A percentile compares a stretch with the other conserved stretches of the same genome.
phyloP scores from a whole-genome alignment of 2,888 invertebrate genomes.

The Macrophya annulata region DNA sequence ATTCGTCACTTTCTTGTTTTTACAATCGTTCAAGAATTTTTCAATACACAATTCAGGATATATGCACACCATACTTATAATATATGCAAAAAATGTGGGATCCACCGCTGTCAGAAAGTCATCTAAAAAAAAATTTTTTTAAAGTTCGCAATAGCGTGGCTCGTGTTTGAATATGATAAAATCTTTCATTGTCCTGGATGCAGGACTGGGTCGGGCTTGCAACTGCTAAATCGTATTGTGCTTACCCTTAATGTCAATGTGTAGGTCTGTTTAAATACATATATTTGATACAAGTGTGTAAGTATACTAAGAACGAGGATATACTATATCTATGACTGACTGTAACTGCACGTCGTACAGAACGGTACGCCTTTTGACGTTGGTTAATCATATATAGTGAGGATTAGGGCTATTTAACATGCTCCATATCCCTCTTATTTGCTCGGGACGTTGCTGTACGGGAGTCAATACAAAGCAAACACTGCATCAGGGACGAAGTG shows the following conservation, averaged over 20 bases:
- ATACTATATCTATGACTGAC: constrained; percentile 5
- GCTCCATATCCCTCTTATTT: constrained; percentile 60
- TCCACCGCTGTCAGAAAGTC: constrained; percentile 6
- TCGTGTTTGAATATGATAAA: constrained; percentile 54
- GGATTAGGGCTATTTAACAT: constrained; percentile 60
- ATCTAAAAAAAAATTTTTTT: constrained; percentile 19
- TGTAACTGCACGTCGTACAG: constrained; percentile 8
- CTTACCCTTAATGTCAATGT: not conserved
- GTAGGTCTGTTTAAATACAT: not conserved
- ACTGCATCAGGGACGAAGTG: constrained; percentile 56
- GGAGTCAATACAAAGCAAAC: constrained; percentile 63
- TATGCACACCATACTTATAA: not conserved
- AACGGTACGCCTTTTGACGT: constrained; percentile 56
- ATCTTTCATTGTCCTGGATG: constrained; percentile 30
- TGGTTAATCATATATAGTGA: constrained; percentile 57
- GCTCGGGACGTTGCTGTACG: constrained; percentile 58
- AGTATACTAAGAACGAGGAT: not conserved
- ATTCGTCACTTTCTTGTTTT: not conserved
- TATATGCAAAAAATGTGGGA: constrained; percentile 2
- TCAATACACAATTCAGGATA: not conserved
- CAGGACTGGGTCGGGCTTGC: not conserved
- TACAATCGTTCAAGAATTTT: not conserved
- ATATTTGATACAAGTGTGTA: constrained; percentile 12
- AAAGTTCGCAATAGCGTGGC: not conserved
- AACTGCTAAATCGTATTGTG: constrained; percentile 50